These are phyloP conservation scores for Scartelaos histophorus DNA, from an alignment of 2,113 vertebrate genomes.

Conservation along the genomic window DNA sequence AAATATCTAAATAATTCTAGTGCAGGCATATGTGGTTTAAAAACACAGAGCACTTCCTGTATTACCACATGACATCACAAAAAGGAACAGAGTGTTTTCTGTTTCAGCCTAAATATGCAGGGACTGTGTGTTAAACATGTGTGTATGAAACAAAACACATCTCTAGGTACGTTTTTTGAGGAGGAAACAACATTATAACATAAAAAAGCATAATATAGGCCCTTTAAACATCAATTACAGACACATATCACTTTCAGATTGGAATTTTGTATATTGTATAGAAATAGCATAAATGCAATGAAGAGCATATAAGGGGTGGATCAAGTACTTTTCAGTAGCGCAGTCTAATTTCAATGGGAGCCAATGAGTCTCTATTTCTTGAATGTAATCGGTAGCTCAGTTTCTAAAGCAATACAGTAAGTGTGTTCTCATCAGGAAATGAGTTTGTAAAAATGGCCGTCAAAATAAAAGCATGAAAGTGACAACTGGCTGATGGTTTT, in stretches of 20 bases:
- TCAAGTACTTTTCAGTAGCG: background rate
- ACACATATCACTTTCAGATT: background rate
- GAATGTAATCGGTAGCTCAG: background rate
- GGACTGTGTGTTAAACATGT: no score
- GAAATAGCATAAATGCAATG: slow-evolving; percentile 2
- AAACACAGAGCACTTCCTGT: no score
- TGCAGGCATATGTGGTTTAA: no score
- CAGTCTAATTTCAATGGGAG: background rate
- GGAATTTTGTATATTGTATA: background rate
- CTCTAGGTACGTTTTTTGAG: no score
- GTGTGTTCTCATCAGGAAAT: slow-evolving; percentile 13
- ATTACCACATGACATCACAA: no score
- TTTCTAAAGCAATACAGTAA: background rate
- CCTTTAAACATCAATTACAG: no score
- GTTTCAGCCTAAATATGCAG: no score
- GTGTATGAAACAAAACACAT: no score
- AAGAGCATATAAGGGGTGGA: slow-evolving; percentile 1
- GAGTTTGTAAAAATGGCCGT: slow-evolving; percentile 20
- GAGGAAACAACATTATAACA: no score
- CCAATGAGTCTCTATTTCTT: background rate
- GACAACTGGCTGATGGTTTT: slow-evolving; percentile 21
- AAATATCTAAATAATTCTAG: no score
- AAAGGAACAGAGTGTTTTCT: no score
- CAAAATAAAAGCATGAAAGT: slow-evolving; percentile 39
- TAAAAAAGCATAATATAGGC: no score